phyloP scores from a whole-genome alignment of 2,888 invertebrate genomes.

The Bellardia pandia region DNA sequence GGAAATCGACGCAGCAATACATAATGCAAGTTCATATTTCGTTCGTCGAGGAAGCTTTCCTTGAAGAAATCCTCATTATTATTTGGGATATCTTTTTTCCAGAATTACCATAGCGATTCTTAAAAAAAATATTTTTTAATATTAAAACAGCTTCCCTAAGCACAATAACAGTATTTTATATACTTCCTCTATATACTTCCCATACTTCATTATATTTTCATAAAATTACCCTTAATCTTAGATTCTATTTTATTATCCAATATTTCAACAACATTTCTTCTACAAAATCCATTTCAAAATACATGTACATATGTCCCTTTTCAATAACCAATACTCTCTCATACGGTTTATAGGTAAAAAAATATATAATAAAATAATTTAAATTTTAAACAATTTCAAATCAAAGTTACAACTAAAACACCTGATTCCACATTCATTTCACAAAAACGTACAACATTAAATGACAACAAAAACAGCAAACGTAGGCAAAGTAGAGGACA shows the following conservation, averaged over 20 bases:
- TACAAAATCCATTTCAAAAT: conserved; percentile 20
- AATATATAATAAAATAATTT: conserved; percentile 71
- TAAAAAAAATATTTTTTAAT: no score
- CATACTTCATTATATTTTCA: neutral
- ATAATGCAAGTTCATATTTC: no score
- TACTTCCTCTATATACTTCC: neutral
- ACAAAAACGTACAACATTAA: conserved; percentile 40
- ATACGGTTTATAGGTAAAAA: conserved; percentile 43
- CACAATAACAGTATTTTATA: neutral
- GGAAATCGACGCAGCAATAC: no score
- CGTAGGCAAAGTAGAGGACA: conserved; percentile 43
- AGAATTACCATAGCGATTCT: no score
- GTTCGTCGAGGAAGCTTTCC: no score
- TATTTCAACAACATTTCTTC: neutral
- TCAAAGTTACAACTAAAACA: conserved; percentile 74
- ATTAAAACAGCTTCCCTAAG: neutral
- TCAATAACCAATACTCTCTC: neutral
- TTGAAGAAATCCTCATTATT: no score
- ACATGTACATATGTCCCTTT: conserved; percentile 30
- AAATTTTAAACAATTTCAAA: conserved; percentile 74
- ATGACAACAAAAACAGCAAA: conserved; percentile 54
- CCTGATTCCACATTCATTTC: conserved; percentile 73
- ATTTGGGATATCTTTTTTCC: no score
- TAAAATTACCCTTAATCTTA: neutral
- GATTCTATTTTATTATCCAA: conserved; percentile 6